Conservation (phyloP, 2,113 vertebrate genomes). For the Nycticorax nycticorax region DNA sequence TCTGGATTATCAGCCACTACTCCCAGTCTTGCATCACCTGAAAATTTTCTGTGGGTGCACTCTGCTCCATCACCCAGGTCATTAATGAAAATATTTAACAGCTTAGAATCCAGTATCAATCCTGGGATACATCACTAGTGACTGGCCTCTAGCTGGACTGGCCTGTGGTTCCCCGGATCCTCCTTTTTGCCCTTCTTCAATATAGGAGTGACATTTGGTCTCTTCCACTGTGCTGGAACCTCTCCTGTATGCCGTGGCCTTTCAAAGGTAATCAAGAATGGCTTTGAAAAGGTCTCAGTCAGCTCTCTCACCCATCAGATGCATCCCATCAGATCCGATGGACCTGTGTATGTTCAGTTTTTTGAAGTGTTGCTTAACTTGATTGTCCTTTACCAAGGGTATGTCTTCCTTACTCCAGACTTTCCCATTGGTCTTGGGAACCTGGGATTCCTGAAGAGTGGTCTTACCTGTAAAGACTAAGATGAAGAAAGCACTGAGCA, state of each 20-base stretch:
- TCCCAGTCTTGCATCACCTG: background rate
- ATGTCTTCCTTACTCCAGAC: background rate
- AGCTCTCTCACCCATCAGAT: background rate
- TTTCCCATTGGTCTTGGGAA: background rate
- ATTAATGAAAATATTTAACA: background rate
- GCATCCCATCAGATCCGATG: background rate
- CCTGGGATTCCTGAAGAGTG: background rate
- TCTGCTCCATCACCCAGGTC: background rate
- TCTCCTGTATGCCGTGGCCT: background rate
- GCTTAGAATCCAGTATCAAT: background rate
- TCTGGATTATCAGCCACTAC: background rate
- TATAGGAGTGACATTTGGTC: background rate
- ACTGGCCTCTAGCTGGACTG: background rate
- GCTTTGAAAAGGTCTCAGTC: background rate
- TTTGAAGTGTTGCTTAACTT: background rate
- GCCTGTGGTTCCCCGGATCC: rapidly evolving
- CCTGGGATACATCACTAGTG: background rate
- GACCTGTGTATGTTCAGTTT: background rate
- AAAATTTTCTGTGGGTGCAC: background rate
- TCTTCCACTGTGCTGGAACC: background rate
- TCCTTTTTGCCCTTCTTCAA: background rate
- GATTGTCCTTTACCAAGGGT: background rate
- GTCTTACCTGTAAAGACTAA: background rate
- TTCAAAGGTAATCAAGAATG: background rate
- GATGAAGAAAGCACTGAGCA: background rate